phyloP scores from a whole-genome alignment of 2,888 invertebrate species.

The Hemaris fuciformis region DNA sequence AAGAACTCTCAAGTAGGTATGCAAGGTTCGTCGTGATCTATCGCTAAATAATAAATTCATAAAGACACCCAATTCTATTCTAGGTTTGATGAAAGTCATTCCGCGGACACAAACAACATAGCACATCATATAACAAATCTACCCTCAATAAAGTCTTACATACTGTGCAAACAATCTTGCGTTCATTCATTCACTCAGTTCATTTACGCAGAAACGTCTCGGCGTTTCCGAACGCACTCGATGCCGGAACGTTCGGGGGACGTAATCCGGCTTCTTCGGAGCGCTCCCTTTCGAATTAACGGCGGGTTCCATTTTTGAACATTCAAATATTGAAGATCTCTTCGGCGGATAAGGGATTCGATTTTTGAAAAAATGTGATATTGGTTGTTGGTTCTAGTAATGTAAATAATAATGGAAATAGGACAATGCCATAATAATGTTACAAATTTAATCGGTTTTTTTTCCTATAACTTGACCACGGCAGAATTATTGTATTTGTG shows the following conservation, averaged over 20 bases:
- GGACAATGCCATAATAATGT: too few relatives aligned
- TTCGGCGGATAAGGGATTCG: neutral
- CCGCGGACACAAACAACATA: neutral
- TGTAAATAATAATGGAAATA: too few relatives aligned
- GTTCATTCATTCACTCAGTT: slow-evolving; percentile 3
- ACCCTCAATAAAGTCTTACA: neutral
- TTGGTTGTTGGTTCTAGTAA: neutral
- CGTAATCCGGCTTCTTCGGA: slow-evolving; percentile 34
- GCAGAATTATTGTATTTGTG: too few relatives aligned
- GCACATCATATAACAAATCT: neutral
- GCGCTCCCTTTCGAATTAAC: slow-evolving; percentile 34
- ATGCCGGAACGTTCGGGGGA: slow-evolving; percentile 17
- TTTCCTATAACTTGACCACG: too few relatives aligned
- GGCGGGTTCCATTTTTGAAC: slow-evolving; percentile 30
- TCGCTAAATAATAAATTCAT: too few relatives aligned
- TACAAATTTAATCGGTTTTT: too few relatives aligned
- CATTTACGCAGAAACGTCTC: slow-evolving; percentile 10
- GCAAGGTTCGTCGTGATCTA: too few relatives aligned
- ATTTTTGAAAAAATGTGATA: neutral
- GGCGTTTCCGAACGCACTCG: slow-evolving; percentile 7
- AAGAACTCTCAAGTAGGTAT: too few relatives aligned
- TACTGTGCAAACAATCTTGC: neutral
- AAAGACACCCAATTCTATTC: too few relatives aligned
- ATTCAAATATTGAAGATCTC: slow-evolving; percentile 21
- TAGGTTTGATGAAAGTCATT: too few relatives aligned